These are phyloP conservation scores for Maniola hyperantus DNA, from an alignment of 2,888 invertebrate species.

Conservation along the genomic window DNA sequence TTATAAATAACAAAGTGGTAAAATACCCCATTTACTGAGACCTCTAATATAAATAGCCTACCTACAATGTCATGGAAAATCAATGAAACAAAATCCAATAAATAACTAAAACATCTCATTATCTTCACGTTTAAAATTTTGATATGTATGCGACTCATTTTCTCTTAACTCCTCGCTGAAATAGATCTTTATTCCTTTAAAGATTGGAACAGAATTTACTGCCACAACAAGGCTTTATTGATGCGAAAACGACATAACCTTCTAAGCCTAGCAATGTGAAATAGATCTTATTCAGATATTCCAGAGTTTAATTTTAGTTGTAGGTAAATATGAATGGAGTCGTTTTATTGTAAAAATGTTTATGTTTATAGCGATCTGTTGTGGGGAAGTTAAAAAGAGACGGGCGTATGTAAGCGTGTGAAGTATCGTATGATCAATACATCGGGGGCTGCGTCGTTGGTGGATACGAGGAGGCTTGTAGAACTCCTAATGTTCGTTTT, in stretches of 20 bases:
- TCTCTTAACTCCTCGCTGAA: conserved; percentile 69
- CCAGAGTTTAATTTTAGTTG: conserved; percentile 44
- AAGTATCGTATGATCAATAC: conserved; percentile 78
- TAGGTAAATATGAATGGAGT: conserved; percentile 42
- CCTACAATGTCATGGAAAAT: neutral
- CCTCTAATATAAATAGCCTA: too few relatives aligned
- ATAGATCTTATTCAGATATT: neutral
- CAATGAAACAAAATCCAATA: conserved; percentile 13
- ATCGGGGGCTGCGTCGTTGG: conserved; percentile 55
- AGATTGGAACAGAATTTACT: conserved; percentile 75
- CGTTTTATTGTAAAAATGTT: conserved; percentile 60
- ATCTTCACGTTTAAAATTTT: conserved; percentile 57
- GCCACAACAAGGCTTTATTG: conserved; percentile 66
- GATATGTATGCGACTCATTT: conserved; percentile 66
- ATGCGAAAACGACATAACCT: conserved; percentile 42
- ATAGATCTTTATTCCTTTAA: conserved; percentile 81
- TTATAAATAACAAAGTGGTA: too few relatives aligned
- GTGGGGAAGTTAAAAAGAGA: conserved; percentile 81
- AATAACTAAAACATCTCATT: conserved; percentile 57
- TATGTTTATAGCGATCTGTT: conserved; percentile 81
- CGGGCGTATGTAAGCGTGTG: conserved; percentile 78
- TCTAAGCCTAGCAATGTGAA: conserved; percentile 20
- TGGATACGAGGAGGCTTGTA: conserved; percentile 41
- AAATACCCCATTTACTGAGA: too few relatives aligned
- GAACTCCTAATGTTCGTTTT: conserved; percentile 75